Percentiles rank a stretch among this genome's conserved stretches.
Evolutionary conservation across 2,113 vertebrate genomes (phyloP).

Genomic region (Nanorana parkeri): DNA sequence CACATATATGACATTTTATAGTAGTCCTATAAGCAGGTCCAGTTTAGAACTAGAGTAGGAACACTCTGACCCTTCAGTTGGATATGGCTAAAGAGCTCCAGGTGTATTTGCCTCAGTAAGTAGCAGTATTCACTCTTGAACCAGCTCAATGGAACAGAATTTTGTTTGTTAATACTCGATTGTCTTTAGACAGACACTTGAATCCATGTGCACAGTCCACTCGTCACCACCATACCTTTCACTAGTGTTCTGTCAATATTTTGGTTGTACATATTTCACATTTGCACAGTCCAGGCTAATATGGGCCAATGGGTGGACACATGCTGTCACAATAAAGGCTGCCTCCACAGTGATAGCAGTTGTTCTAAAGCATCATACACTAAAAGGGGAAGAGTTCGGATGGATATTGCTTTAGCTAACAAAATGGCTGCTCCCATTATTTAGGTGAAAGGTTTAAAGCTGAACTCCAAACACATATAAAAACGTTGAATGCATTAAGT

Average conservation of each 20-base stretch:
- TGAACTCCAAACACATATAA: too few relatives aligned
- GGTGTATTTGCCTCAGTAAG: not conserved
- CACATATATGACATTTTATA: slow-evolving; percentile 55
- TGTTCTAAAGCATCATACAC: too few relatives aligned
- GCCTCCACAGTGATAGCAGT: too few relatives aligned
- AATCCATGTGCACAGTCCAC: slow-evolving; percentile 17
- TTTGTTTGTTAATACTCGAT: slow-evolving; percentile 39
- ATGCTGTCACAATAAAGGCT: too few relatives aligned
- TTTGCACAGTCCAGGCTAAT: not conserved
- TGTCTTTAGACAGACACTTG: slow-evolving; percentile 51
- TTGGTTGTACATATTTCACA: slow-evolving; percentile 15
- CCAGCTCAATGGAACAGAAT: slow-evolving; percentile 7
- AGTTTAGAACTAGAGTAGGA: not conserved
- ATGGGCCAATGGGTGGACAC: not conserved
- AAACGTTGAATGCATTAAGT: too few relatives aligned
- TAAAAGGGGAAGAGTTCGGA: too few relatives aligned
- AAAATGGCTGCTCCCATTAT: too few relatives aligned
- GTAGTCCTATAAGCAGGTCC: slow-evolving; percentile 51
- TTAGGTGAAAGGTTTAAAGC: too few relatives aligned
- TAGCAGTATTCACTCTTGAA: slow-evolving; percentile 22
- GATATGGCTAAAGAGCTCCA: not conserved
- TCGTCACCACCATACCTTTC: not conserved
- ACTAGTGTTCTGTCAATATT: slow-evolving; percentile 7
- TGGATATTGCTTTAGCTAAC: too few relatives aligned
- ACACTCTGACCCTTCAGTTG: not conserved